A percentile compares a stretch with the other conserved stretches of the same genome.
Evolutionary conservation across 2,113 vertebrate species (phyloP).

Genomic region (Nicator chloris): DNA sequence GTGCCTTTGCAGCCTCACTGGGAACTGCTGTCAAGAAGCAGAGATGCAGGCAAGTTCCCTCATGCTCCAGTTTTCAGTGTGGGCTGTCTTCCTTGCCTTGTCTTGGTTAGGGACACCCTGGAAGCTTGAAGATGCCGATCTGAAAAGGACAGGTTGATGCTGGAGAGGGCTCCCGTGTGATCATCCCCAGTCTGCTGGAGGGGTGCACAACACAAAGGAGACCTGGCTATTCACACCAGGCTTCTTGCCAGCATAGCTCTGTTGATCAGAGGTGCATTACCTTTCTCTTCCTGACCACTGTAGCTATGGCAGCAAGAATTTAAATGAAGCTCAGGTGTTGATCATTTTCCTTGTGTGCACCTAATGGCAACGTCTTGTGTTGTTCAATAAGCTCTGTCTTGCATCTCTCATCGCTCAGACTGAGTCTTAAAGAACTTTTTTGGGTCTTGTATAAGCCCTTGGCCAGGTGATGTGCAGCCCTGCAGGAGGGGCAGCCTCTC

Average conservation of each 20-base stretch:
- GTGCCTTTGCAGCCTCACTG: not conserved
- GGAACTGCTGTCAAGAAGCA: not conserved
- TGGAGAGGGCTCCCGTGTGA: not conserved
- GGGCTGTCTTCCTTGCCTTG: not conserved
- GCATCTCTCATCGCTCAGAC: not conserved
- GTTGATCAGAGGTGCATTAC: not conserved
- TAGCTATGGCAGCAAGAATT: not conserved
- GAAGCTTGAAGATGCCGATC: not conserved
- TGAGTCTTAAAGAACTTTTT: not conserved
- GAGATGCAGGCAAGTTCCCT: not conserved
- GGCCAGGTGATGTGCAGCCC: not conserved
- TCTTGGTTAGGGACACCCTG: not conserved
- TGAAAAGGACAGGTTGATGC: not conserved
- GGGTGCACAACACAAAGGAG: not conserved
- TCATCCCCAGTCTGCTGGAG: not conserved
- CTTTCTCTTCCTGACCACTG: not conserved
- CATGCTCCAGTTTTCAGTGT: not conserved
- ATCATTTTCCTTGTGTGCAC: not conserved
- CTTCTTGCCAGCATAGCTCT: not conserved
- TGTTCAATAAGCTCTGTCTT: not conserved
- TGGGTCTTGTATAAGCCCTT: not conserved
- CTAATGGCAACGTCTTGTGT: not conserved
- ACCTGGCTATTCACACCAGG: not conserved
- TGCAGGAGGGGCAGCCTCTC: not conserved
- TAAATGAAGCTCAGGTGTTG: not conserved